phyloP scores from a whole-genome alignment of 2,888 invertebrate genomes.

The Hedychridium roseum region DNA sequence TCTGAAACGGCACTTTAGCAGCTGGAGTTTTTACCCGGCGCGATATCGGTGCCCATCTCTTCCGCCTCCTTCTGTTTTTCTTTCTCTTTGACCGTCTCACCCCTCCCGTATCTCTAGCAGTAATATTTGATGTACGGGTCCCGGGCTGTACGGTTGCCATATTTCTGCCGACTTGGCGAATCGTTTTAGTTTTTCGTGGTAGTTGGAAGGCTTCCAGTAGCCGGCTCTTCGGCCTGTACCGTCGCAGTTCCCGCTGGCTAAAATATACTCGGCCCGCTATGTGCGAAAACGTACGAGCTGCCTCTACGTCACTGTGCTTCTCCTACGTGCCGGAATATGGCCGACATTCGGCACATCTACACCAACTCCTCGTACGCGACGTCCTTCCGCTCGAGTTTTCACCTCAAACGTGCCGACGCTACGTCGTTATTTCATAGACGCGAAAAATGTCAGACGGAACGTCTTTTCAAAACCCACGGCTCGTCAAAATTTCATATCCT shows the following conservation, averaged over 20 bases:
- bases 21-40: too few species aligned
- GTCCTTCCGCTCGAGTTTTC: too few species aligned
- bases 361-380: too few species aligned
- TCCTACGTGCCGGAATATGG: slow-evolving; percentile 12
- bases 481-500: too few species aligned
- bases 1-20: too few species aligned
- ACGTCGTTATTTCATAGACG: too few species aligned
- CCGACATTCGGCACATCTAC: too few species aligned
- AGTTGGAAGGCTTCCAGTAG: slow-evolving; percentile 56
- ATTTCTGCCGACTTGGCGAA: slow-evolving; percentile 57
- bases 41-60: neutral
- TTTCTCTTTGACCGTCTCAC: neutral
- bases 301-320: slow-evolving; percentile 38
- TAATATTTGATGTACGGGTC: slow-evolving; percentile 57
- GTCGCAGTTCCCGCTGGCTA: slow-evolving; percentile 21
- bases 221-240: slow-evolving; percentile 18
- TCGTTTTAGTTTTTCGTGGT: slow-evolving; percentile 54
- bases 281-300: slow-evolving; percentile 49
- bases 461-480: too few species aligned
- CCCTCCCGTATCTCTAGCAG: slow-evolving; percentile 19
- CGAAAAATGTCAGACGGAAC: too few species aligned
- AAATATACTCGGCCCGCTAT: slow-evolving; percentile 50
- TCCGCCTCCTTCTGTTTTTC: neutral
- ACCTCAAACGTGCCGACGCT: too few species aligned
- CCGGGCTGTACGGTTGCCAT: slow-evolving; percentile 48